Evolutionary conservation across 2,113 vertebrate genomes (phyloP).

Genomic region (Rhinoderma darwinii): DNA sequence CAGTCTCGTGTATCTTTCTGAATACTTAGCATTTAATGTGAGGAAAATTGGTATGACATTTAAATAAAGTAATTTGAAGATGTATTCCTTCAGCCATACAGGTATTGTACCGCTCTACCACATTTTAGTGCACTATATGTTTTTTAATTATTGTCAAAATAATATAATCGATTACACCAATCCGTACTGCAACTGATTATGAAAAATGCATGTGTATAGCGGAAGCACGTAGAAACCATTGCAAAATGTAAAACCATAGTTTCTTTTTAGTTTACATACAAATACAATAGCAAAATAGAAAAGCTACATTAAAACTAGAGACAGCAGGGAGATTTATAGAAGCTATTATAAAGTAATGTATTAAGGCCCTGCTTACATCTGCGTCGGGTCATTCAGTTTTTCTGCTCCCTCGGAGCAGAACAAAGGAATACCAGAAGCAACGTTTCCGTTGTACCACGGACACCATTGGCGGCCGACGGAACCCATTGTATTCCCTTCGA

Average conservation of each 20-base stretch:
- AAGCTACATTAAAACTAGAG: neutral
- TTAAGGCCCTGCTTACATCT: too few species aligned
- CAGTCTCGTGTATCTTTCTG: neutral
- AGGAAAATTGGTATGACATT: constrained; percentile 5
- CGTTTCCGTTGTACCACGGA: too few species aligned
- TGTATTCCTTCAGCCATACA: neutral
- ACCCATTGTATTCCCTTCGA: too few species aligned
- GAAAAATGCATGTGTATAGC: neutral
- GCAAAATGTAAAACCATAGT: neutral
- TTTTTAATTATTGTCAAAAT: neutral
- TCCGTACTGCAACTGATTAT: accelerated
- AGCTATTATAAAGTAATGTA: neutral
- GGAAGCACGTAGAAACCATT: neutral
- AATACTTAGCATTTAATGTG: constrained; percentile 1
- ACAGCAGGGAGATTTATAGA: neutral
- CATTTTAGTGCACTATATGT: neutral
- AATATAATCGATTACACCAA: neutral
- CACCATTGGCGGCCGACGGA: too few species aligned
- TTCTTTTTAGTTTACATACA: neutral
- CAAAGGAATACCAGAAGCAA: too few species aligned
- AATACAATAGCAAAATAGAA: neutral
- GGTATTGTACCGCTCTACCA: neutral
- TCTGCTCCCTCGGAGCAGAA: too few species aligned
- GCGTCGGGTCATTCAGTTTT: too few species aligned
- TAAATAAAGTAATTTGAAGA: constrained; percentile 4